phyloP scores from a whole-genome alignment of 2,113 vertebrate species.

The Mohoua ochrocephala region DNA sequence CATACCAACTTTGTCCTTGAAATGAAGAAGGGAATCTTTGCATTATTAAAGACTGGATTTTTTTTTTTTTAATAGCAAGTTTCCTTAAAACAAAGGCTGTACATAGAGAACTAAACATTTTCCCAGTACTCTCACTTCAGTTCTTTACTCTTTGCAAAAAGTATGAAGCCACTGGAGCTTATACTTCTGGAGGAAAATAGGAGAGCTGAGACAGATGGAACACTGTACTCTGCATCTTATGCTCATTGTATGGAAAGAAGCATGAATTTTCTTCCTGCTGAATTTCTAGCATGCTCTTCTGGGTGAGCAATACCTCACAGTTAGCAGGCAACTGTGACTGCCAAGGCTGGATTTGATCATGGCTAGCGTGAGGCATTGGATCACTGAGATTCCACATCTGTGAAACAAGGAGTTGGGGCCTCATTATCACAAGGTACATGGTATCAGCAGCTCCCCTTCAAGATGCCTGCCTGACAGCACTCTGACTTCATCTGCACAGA shows the following conservation, averaged over 20 bases:
- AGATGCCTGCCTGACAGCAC: neutral
- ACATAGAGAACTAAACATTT: neutral
- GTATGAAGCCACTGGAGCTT: accelerated
- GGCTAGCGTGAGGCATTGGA: accelerated
- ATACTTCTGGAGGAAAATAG: neutral
- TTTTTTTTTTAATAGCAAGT: neutral
- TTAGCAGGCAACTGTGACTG: neutral
- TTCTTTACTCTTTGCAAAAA: neutral
- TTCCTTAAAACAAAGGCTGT: neutral
- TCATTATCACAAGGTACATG: neutral
- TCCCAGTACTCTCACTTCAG: neutral
- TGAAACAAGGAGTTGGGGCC: accelerated
- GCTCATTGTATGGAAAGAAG: neutral
- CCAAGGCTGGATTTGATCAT: neutral
- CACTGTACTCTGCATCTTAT: neutral
- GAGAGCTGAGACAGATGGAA: neutral
- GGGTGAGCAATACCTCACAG: neutral
- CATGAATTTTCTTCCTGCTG: neutral
- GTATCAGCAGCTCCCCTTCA: neutral
- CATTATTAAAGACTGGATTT: neutral
- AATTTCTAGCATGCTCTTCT: neutral
- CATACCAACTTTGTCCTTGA: neutral
- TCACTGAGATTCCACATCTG: neutral
- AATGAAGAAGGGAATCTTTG: neutral
- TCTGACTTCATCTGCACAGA: neutral